These are phyloP conservation scores for Danio choprae DNA, from an alignment of 2,797 vertebrate genomes.

Conservation along the genomic window DNA sequence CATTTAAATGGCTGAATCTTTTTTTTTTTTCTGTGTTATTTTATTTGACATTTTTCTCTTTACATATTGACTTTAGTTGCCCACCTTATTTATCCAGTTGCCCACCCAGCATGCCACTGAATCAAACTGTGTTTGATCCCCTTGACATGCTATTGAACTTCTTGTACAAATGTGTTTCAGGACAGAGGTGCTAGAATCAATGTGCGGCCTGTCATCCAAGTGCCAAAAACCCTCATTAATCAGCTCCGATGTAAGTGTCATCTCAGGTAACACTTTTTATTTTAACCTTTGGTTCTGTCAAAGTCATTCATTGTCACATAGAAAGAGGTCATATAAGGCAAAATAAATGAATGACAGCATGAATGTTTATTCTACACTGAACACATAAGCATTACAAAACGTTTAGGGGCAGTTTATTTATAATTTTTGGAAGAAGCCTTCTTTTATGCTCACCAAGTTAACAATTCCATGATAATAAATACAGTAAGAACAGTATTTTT, in stretches of 20 bases:
- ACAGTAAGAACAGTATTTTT: too few relatives aligned
- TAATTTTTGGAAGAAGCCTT: too few relatives aligned
- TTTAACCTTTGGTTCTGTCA: constrained; percentile 69
- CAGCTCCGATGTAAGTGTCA: constrained; percentile 25
- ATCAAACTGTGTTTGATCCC: constrained; percentile 11
- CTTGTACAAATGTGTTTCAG: constrained; percentile 63
- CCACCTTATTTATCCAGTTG: neutral
- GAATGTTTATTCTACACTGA: neutral
- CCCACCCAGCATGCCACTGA: neutral
- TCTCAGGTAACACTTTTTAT: constrained; percentile 66
- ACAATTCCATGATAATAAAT: too few relatives aligned
- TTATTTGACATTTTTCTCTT: neutral
- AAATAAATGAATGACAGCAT: neutral
- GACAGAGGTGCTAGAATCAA: constrained; percentile 25
- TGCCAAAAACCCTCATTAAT: constrained; percentile 13
- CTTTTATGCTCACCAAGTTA: too few relatives aligned
- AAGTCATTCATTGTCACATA: constrained; percentile 55
- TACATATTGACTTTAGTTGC: neutral
- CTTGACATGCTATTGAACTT: constrained; percentile 68
- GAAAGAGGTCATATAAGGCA: neutral
- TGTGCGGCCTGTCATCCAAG: neutral
- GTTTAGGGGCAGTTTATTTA: neutral
- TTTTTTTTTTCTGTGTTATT: too few relatives aligned
- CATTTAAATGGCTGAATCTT: too few relatives aligned
- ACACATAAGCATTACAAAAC: neutral